These are phyloP conservation scores for Nemurella pictetii DNA, from an alignment of 2,888 invertebrate species.

Conservation along the genomic window DNA sequence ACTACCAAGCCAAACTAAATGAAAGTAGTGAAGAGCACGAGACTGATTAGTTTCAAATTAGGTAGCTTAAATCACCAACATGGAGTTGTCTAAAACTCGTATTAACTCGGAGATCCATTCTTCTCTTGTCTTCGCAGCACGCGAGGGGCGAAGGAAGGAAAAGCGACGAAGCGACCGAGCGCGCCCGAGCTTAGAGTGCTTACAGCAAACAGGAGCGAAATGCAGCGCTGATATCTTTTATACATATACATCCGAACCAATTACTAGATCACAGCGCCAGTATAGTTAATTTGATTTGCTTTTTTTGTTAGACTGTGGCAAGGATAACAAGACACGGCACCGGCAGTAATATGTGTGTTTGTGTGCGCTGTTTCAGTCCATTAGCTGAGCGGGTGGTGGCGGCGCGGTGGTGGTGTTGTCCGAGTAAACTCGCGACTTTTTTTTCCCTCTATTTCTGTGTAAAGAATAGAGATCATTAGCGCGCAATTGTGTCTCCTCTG, in stretches of 20 bases:
- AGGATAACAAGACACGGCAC: not conserved
- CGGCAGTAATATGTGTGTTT: too few relatives aligned
- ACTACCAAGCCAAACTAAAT: not conserved
- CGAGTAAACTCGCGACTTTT: not conserved
- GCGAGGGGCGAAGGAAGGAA: not conserved
- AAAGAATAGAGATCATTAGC: not conserved
- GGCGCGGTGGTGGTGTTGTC: too few relatives aligned
- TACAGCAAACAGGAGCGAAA: not conserved
- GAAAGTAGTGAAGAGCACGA: not conserved
- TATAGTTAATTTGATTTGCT: not conserved
- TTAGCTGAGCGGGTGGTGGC: not conserved
- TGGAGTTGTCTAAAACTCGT: not conserved
- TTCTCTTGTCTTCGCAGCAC: not conserved
- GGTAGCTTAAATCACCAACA: too few relatives aligned
- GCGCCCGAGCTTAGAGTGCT: not conserved
- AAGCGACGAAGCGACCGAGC: not conserved
- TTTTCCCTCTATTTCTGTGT: not conserved
- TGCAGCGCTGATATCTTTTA: not conserved
- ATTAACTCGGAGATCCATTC: not conserved
- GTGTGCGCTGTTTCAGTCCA: too few relatives aligned
- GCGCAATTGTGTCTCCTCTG: not conserved
- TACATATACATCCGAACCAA: not conserved
- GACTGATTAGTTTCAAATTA: not conserved
- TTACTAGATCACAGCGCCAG: not conserved
- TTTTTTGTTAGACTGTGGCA: not conserved